Evolutionary conservation across 1,140 invertebrate genomes (phyloP).

Genomic region (Sminthurides bifidus): DNA sequence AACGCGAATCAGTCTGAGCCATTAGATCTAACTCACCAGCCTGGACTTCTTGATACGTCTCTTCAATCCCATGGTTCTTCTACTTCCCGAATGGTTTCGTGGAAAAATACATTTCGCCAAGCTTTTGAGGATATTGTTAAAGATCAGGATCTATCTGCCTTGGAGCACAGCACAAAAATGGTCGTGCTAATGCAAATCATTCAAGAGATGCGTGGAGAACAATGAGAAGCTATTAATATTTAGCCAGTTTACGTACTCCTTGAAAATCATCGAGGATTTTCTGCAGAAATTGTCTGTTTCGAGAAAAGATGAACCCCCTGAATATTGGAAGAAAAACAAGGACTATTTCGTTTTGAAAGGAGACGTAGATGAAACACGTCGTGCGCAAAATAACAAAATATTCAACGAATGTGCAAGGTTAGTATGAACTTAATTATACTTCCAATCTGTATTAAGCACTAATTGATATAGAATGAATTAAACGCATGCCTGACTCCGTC

Average conservation of each 20-base stretch:
- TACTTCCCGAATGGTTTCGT: background rate
- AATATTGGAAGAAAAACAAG: no score
- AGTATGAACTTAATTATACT: background rate
- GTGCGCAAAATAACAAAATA: no score
- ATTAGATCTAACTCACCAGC: no score
- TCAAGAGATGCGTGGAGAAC: constrained; percentile 32
- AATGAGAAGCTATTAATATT: constrained; percentile 78
- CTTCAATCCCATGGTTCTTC: background rate
- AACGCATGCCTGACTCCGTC: background rate
- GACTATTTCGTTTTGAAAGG: no score
- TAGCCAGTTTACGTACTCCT: constrained; percentile 86
- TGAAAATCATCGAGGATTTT: constrained; percentile 81
- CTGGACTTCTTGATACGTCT: no score
- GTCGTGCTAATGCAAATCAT: constrained; percentile 37
- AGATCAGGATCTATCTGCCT: no score
- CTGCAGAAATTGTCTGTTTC: no score
- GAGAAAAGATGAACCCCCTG: no score
- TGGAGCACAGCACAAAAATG: constrained; percentile 37
- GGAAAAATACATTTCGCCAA: constrained; percentile 36
- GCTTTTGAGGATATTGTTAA: background rate
- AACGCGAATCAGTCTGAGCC: background rate
- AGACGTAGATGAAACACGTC: no score
- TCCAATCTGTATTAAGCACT: background rate
- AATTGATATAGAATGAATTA: background rate
- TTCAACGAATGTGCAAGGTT: background rate